Evolutionary conservation across 2,797 vertebrate species (phyloP), one percentile per base, ranked within the genome.

Genomic region (Balearica regulorum): DNA sequence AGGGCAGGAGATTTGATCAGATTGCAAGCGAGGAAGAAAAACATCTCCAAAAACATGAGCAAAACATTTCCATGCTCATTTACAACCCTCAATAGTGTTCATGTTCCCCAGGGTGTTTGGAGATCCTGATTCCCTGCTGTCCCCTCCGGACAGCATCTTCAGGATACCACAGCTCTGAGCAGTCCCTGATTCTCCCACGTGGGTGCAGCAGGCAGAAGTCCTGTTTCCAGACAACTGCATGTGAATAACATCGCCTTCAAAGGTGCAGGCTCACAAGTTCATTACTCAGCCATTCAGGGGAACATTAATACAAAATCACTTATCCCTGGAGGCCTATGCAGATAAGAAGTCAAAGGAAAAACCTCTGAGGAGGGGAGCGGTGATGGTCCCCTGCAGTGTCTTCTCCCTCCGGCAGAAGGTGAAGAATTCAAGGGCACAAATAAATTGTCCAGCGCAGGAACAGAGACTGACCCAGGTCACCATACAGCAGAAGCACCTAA

Each of bases 131-230:
- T 60, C n/a, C 49, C 65, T 19, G 7, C 10, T 0, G 6, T 39
- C 11, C 26, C 33, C 46, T 31, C 58, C 2, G 26, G 66, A 41
- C 19, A 66, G 53, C 39, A 78, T 3, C 25, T 28, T 31, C 41
- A 75, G n/a, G n/a, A 17, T 26, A 18, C 16, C 26, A 8, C 35
- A 13, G 79, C 14, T 19, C 76, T 7, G 53, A 64, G 54, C 35
- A 35, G 35, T 7, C 21, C 39, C 33, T 1, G 0, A 10, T 33
- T 35, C 41, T 39, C 24, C 57, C 1, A 0, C 1, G 20, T 0
- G 6, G 35, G 31, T 3, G 4, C 60, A 10, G 61, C 17, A 21
- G 41, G 18, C 29, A 43, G 4, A 28, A n/a, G 10, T 13, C 13
- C 48, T 9, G 19, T 15, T 72, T n/a, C 31, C 53, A 49, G 25